Evolutionary conservation across 1,140 invertebrate species (phyloP).

Genomic region (Trachelipus rathkii): DNA sequence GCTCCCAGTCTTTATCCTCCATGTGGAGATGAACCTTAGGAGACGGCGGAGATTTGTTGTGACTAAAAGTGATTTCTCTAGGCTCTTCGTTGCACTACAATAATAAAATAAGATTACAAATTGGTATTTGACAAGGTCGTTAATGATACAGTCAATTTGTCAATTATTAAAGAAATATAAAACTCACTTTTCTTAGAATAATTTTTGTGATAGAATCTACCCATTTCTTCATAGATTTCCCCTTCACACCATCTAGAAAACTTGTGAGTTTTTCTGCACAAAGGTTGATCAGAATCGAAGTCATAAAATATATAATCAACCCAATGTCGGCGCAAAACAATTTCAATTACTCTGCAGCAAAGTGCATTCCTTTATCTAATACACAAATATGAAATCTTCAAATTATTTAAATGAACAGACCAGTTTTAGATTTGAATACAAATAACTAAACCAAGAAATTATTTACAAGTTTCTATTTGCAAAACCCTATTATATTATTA

Average conservation of each 20-base stretch:
- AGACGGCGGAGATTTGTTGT: slow-evolving; percentile 75
- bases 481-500: no score
- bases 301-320: slow-evolving; percentile 99
- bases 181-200: slow-evolving; percentile 74
- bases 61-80: slow-evolving; percentile 62
- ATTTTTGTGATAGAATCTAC: slow-evolving; percentile 94
- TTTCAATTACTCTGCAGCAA: slow-evolving; percentile 86
- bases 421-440: no score
- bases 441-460: no score
- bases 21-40: slow-evolving; percentile 79
- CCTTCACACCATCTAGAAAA: slow-evolving; percentile 83
- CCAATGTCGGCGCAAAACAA: slow-evolving; percentile 96
- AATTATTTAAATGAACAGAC: no score
- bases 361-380: background rate
- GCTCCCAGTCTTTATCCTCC: slow-evolving; percentile 72
- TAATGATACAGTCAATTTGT: slow-evolving; percentile 50
- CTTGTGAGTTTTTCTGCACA: slow-evolving; percentile 72
- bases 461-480: no score
- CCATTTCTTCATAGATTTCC: slow-evolving; percentile 93
- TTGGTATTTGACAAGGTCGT: background rate
- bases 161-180: slow-evolving; percentile 44
- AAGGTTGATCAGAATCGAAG: slow-evolving; percentile 81
- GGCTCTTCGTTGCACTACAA: slow-evolving; percentile 42
- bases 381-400: no score
- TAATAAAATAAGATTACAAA: background rate